Evolutionary conservation across 2,113 vertebrate species (phyloP).

Genomic region (Columba janthina): DNA sequence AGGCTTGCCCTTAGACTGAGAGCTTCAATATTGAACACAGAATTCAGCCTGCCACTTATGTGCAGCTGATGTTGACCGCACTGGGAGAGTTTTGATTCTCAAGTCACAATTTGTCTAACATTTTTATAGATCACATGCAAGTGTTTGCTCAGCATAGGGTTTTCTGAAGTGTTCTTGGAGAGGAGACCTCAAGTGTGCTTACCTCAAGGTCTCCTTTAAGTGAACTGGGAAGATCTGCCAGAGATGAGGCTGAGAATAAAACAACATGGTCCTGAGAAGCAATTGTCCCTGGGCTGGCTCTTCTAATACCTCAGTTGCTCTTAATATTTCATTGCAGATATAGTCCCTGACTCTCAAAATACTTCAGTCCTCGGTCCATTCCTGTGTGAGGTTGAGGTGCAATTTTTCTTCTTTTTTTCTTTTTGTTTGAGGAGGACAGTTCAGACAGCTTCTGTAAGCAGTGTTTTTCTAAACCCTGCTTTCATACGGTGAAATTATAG

Average conservation of each 20-base stretch:
- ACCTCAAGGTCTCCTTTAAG: conserved; percentile 5
- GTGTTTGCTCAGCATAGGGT: not conserved
- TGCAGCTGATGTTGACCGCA: not conserved
- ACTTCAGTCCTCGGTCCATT: not conserved
- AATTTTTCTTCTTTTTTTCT: not conserved
- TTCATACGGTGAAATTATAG: not conserved
- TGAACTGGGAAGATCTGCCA: not conserved
- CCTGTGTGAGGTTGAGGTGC: not conserved
- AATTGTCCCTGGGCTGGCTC: not conserved
- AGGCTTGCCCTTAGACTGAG: not conserved
- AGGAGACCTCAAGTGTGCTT: conserved; percentile 17
- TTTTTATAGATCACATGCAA: not conserved
- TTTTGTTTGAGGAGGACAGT: not conserved
- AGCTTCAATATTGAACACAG: not conserved
- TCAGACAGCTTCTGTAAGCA: not conserved
- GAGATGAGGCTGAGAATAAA: not conserved
- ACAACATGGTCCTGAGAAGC: fast-evolving
- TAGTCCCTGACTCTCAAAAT: not conserved
- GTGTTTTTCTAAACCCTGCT: not conserved
- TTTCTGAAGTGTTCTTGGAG: conserved; percentile 38
- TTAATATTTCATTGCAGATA: not conserved
- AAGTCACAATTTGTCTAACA: conserved; percentile 1
- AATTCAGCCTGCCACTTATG: not conserved
- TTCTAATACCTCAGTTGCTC: not conserved
- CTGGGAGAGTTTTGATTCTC: conserved; percentile 4